Evolutionary conservation across 2,797 vertebrate species (phyloP), one percentile per base, ranked within the genome.

Genomic region (Semotilus atromaculatus): DNA sequence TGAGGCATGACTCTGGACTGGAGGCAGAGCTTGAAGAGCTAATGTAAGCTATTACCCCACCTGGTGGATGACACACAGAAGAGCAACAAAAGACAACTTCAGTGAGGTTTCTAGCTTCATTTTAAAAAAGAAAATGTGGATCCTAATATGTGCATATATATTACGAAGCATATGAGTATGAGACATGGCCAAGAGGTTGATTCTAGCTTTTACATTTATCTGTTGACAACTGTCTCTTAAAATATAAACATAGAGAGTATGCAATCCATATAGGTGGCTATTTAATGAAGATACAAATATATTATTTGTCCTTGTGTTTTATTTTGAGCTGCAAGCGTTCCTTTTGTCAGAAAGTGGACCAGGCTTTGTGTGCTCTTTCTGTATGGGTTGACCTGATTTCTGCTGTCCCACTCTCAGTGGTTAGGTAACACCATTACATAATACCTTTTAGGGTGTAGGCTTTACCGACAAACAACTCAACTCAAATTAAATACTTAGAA

Each of bases 21-120:
- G 97, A 97, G 89, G 95, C 90, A 1, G 96, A 97, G 94, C 96
- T 97, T 26, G 96, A 96, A 19, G 97, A 98, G 92, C 97, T 97
- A 93, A 98, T 97, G 92, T 97, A 98, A 91, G 98, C 94, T 89
- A 99, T 99, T 84, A 99, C 97, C 84, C 97, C 96, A 91, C 97
- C 98, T 99, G 90, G 85, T 92, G 93, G 23, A 58, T 6, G 34
- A 87, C 3, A 67, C 26, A 43, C 48, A 74, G 36, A 66, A 82
- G 10, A 66, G 55, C 66, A 67, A 29, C 3, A 66, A 10, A 34
- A 68, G 6, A 51, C 5, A 1, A 31, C 9, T 29, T 81, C 5
- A 58, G 51, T 40, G 40, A 72, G n/a, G 16, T 64, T 11, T 3
- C 21, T 64, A 36, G 18, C 1, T 3, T 71, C 3, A 11, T 62